Base-by-base conservation (phyloP, 2,113 vertebrate genomes). In the Thunnus thynnus region DNA sequence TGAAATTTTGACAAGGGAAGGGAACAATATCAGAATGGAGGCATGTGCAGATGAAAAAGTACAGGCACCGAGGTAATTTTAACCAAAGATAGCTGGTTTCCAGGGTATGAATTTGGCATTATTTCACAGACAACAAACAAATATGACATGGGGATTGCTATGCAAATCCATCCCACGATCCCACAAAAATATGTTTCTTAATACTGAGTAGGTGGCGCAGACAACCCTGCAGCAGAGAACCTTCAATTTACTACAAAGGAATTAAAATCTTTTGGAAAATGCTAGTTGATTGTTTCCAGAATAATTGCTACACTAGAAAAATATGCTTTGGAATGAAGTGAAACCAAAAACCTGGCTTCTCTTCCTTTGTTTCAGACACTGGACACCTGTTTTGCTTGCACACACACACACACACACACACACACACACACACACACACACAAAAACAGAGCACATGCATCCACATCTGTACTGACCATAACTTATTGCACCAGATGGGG, bases 111-210 rank as follows among this genome's bases (percentile, higher is more conserved):
- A 62, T 78, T 65, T 68, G 47, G 55, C 80, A 61, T 81, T 51
- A 63, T 86, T 85, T 83, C 61, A 58, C 16, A n/a, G 14, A 25
- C 63, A 56, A 55, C 55, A 66, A 57, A 78, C 63, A 71, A 61
- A 47, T 32, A 11, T 36, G 22, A 66, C 68, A 67, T 41, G 9
- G 64, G 80, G 71, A 88, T 85, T 82, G 85, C 64, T 72, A 74
- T 88, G 67, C 84, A 84, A 92, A 88, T 83, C 86, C 62, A 20
- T 55, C 46, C 18, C 54, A 13, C 60, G 47, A 78, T 62, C 63
- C 66, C 5, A 56, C 76, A 72, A 78, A 85, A 84, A 73, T 66
- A 36, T 61, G 62, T 90, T 80, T 54, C 51, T 56, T 77, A 82
- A 86, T 63, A 67, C 77, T 18, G 69, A 82, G 80, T 86, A 80